Percentiles rank a stretch among this genome's conserved stretches.
These are phyloP conservation scores for Pseudachorutes palmiensis DNA, from an alignment of 1,140 invertebrate species.

Conservation along the genomic window DNA sequence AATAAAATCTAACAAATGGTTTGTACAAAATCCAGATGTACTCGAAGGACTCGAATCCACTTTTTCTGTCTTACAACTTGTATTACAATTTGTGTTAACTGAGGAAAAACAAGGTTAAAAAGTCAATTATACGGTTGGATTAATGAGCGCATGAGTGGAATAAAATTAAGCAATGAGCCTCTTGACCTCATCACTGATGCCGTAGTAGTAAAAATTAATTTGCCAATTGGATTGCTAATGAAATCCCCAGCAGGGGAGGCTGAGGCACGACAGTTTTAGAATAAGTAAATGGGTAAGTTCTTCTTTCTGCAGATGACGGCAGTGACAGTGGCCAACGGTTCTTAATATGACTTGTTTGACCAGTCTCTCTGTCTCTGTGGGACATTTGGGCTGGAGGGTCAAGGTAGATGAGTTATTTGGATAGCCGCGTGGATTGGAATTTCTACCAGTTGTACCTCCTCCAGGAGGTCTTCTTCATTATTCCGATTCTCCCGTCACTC, in stretches of 20 bases:
- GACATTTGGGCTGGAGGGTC: no score
- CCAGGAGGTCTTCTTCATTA: not conserved
- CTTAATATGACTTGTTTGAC: no score
- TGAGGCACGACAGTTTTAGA: not conserved
- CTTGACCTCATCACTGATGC: not conserved
- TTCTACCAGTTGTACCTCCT: not conserved
- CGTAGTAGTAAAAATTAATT: not conserved
- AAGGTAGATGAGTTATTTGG: not conserved
- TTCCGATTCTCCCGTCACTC: not conserved
- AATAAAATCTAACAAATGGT: not conserved
- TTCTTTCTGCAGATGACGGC: no score
- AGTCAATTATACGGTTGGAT: not conserved
- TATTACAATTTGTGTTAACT: not conserved
- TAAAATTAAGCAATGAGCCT: not conserved
- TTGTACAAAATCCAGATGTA: slow-evolving; percentile 1
- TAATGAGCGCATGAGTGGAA: not conserved
- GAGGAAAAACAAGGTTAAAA: not conserved
- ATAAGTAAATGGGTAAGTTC: not conserved
- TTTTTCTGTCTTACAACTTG: not conserved
- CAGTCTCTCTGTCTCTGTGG: no score
- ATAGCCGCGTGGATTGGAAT: not conserved
- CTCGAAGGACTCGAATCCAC: not conserved
- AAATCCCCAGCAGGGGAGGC: not conserved
- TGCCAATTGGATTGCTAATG: not conserved
- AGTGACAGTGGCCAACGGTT: no score